Evolutionary conservation across 2,888 invertebrate species (phyloP).

Genomic region (Epinotia brunnichana): DNA sequence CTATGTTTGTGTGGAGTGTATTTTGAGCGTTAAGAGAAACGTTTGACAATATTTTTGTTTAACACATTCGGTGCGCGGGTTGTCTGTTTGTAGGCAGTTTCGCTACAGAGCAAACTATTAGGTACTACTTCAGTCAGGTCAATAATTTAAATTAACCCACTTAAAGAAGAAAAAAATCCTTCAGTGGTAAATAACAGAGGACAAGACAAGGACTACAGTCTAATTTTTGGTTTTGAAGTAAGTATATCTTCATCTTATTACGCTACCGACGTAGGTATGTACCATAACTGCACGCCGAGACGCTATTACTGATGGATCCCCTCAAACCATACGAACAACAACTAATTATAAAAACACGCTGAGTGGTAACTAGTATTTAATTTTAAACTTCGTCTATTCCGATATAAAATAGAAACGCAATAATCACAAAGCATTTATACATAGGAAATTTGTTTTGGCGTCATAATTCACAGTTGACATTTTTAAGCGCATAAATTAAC

Average conservation of each 20-base stretch:
- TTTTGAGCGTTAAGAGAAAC: background rate
- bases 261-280: background rate
- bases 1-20: background rate
- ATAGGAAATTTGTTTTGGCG: conserved; percentile 82
- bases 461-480: conserved; percentile 84
- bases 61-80: background rate
- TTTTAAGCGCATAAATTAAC: conserved; percentile 84
- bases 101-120: no score
- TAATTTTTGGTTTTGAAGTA: no score
- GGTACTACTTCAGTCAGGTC: background rate
- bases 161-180: no score
- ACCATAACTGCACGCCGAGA: background rate
- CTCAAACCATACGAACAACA: background rate
- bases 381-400: background rate
- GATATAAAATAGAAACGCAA: conserved; percentile 44
- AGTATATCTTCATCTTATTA: no score
- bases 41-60: background rate
- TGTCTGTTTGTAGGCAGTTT: background rate
- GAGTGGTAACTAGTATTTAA: no score
- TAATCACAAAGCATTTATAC: conserved; percentile 65
- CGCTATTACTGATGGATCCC: background rate
- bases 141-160: no score
- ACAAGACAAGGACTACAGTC: background rate
- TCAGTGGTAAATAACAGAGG: no score
- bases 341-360: background rate